Base-by-base conservation (phyloP, 2,888 invertebrate genomes). In the Pseudoips prasinana region DNA sequence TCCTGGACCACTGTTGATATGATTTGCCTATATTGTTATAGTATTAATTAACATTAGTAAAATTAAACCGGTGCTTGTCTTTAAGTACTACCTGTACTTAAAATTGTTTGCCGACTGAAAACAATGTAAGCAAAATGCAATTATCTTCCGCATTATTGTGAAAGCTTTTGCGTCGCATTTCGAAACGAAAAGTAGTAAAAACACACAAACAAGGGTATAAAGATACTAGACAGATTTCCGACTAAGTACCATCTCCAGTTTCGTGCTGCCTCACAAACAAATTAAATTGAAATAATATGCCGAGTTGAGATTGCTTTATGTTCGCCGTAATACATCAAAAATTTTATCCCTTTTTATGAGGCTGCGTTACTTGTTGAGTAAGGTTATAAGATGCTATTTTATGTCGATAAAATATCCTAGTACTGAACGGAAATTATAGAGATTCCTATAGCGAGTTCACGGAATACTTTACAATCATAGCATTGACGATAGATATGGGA, bases 121-220 rank as follows among this genome's bases (percentile, higher is more conserved):
- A 25, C 28, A 33, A 26, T 18, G 17, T 23, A 42, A 50, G 29
- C 17, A 34, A 34, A 54, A 38, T 39, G 37, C 44, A 54, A 45
- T 51, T 46, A 51, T 38, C 8, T 38, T 30, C 14, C 14, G 27
- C 34, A 41, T 48, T 51, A 51, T 37, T 48, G 25, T 58, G 30
- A 58, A 51, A 54, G 58, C 46, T 50, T 58, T 50, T 35, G 25
- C 34, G 32, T 39, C 10, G 30, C 33, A 29, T 33, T 40, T 36
- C 18, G 22, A 44, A 39, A 46, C 31, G 29, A 11, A 45, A 38
- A 50, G 28, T 31, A 28, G 30, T 29, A 28, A 43, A 46, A 46
- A 47, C 37, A 34, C n/a, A n/a, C n/a, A n/a, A n/a, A n/a, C n/a
- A n/a, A n/a, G n/a, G 29, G 22, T 9, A 23, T 26, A 39, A 34